Evolutionary conservation across 1,140 invertebrate species (phyloP).

Genomic region (Polypedilum pembai): DNA sequence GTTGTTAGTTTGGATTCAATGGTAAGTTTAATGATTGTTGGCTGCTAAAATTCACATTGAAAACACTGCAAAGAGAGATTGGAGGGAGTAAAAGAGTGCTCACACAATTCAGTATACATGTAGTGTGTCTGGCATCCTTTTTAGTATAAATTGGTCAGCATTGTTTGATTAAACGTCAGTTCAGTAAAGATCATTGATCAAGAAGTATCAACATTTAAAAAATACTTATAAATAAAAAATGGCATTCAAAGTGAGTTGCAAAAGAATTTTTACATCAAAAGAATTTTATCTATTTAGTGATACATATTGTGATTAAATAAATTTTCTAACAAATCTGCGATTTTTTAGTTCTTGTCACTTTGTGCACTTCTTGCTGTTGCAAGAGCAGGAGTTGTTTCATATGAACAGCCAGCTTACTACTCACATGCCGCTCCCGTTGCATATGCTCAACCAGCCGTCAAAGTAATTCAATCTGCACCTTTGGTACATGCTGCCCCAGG

Average conservation of each 20-base stretch:
- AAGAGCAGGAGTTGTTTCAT: slow-evolving; percentile 32
- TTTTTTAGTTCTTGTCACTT: slow-evolving; percentile 30
- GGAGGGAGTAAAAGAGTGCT: no score
- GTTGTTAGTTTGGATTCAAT: no score
- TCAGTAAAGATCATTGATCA: neutral
- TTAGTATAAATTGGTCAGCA: neutral
- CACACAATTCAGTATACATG: no score
- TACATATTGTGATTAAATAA: neutral
- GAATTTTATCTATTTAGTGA: no score
- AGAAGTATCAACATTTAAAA: neutral
- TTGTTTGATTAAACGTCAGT: neutral
- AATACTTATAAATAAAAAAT: neutral
- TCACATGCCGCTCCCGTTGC: slow-evolving; percentile 36
- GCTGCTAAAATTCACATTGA: no score
- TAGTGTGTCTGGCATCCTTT: neutral
- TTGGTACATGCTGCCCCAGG: neutral
- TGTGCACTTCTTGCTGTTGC: slow-evolving; percentile 34
- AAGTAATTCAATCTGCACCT: neutral
- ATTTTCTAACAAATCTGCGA: neutral
- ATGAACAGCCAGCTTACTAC: slow-evolving; percentile 29
- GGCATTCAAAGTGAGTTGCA: neutral
- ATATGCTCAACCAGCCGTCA: slow-evolving; percentile 28
- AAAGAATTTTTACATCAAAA: no score
- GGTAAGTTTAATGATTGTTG: no score
- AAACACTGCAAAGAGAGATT: no score